Percentiles rank a stretch among this genome's conserved stretches.
These are phyloP conservation scores for Volucella zonaria DNA, from an alignment of 2,888 invertebrate genomes.

Conservation along the genomic window DNA sequence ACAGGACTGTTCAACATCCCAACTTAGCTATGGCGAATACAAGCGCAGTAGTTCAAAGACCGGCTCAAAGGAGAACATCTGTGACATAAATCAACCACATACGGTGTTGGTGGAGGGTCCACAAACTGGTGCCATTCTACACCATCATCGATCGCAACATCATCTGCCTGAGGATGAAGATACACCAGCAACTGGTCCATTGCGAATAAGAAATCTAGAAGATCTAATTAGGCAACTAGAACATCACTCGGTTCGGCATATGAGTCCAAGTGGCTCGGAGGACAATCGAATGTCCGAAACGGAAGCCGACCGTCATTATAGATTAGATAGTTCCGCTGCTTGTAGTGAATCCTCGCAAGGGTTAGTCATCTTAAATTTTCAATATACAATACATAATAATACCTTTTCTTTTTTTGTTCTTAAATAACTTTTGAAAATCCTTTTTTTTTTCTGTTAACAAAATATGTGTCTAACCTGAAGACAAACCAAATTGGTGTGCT, in stretches of 20 bases:
- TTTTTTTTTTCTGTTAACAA: constrained; percentile 23
- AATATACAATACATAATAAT: constrained; percentile 47
- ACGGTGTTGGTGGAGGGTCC: constrained; percentile 83
- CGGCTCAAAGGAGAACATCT: constrained; percentile 89
- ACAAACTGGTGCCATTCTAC: constrained; percentile 80
- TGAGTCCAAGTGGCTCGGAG: constrained; percentile 95
- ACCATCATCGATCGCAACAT: constrained; percentile 83
- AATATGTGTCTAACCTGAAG: constrained; percentile 63
- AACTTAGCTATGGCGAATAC: constrained; percentile 84
- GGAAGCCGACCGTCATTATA: constrained; percentile 93
- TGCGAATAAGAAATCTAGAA: constrained; percentile 94
- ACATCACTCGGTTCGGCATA: constrained; percentile 92
- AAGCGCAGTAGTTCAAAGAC: constrained; percentile 85
- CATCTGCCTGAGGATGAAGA: constrained; percentile 85
- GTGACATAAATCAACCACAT: constrained; percentile 87
- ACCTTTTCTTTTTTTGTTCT: constrained; percentile 13
- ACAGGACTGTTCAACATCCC: constrained; percentile 84
- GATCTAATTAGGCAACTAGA: constrained; percentile 94
- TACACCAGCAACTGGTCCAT: constrained; percentile 91
- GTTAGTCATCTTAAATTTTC: constrained; percentile 82
- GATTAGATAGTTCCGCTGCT: constrained; percentile 89
- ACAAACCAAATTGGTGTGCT: constrained; percentile 10
- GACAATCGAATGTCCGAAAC: constrained; percentile 93
- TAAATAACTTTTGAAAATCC: constrained; percentile 13
- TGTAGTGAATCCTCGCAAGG: constrained; percentile 90